Evolutionary conservation across 2,113 vertebrate species (phyloP).

Genomic region (Phyllostomus discolor): DNA sequence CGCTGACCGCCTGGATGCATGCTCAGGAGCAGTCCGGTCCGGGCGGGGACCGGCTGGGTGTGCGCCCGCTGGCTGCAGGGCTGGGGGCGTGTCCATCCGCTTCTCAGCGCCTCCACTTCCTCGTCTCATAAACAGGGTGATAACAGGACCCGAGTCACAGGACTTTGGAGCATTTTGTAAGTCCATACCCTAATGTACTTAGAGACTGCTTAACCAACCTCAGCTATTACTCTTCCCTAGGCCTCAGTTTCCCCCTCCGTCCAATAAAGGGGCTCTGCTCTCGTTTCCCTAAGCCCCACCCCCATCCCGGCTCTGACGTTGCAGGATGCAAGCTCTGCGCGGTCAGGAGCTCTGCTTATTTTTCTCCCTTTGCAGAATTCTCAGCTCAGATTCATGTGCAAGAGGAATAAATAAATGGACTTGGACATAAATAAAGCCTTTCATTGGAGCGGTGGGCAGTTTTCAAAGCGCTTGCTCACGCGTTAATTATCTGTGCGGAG

Average conservation of each 20-base stretch:
- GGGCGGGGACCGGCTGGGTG: neutral
- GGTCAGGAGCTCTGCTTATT: neutral
- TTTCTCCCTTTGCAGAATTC: neutral
- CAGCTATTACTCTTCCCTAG: neutral
- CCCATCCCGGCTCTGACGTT: neutral
- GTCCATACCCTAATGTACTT: neutral
- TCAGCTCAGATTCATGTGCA: neutral
- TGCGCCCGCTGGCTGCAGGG: neutral
- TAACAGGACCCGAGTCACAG: neutral
- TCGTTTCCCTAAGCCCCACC: too few species aligned
- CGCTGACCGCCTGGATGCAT: rapidly evolving
- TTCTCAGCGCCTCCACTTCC: neutral
- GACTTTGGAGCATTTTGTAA: neutral
- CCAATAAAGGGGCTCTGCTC: neutral
- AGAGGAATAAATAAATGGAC: neutral
- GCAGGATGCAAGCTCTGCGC: neutral
- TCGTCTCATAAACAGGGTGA: neutral
- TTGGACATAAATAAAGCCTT: slow-evolving; percentile 2
- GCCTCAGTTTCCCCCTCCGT: neutral
- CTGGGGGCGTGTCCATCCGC: neutral
- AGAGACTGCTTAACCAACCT: neutral
- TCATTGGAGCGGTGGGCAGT: neutral
- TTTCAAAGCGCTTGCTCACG: neutral
- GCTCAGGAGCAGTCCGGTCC: neutral
- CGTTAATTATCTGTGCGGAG: neutral